phyloP scores from a whole-genome alignment of 1,140 invertebrate species.

The Pteromalus puparum region DNA sequence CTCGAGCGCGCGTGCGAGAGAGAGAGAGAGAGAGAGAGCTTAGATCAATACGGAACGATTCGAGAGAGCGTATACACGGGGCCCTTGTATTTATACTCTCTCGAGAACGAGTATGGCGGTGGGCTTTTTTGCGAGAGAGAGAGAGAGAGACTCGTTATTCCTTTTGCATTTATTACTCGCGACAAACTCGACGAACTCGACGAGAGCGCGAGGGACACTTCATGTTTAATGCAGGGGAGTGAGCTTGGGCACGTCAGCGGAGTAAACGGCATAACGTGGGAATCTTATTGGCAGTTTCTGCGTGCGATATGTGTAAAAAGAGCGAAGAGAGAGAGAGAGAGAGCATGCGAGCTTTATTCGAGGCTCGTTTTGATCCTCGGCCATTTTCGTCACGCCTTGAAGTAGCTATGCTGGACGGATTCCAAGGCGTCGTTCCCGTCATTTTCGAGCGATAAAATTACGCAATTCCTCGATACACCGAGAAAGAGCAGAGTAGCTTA shows the following conservation, averaged over 20 bases:
- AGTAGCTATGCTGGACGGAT: background rate
- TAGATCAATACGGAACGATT: conserved; percentile 46
- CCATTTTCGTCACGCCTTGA: conserved; percentile 47
- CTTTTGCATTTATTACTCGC: conserved; percentile 13
- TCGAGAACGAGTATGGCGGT: background rate
- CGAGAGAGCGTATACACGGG: background rate
- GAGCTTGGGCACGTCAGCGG: background rate
- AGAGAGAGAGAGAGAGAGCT: too few species aligned
- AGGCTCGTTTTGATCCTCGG: conserved; percentile 30
- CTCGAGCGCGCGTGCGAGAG: too few species aligned
- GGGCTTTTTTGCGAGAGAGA: background rate
- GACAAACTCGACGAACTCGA: conserved; percentile 9
- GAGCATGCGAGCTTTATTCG: conserved; percentile 28
- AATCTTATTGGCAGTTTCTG: conserved; percentile 32
- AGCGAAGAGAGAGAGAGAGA: background rate
- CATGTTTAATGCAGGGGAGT: conserved; percentile 57
- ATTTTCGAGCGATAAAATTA: background rate
- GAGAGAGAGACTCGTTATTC: background rate
- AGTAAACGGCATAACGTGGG: conserved; percentile 40
- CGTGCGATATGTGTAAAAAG: background rate
- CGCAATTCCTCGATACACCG: background rate
- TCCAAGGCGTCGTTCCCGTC: background rate
- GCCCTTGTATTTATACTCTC: background rate
- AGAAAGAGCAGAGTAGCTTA: background rate
- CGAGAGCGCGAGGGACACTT: conserved; percentile 18